These are phyloP conservation scores for Eumeta japonica DNA, from an alignment of 1,140 invertebrate species.

Conservation along the genomic window DNA sequence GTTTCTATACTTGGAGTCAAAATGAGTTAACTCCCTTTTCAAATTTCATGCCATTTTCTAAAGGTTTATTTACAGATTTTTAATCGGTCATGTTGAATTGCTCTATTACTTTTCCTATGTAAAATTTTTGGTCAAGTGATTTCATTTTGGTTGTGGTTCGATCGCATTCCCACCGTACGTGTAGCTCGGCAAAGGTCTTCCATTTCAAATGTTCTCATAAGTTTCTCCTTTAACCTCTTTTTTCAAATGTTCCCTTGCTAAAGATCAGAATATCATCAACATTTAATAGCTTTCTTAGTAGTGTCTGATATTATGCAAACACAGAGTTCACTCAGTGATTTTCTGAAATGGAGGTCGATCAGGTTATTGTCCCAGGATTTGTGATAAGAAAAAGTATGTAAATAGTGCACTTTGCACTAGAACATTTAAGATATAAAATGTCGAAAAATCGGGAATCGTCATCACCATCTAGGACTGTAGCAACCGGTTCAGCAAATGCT, in stretches of 20 bases:
- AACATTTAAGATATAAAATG: not conserved
- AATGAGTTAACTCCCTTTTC: slow-evolving; percentile 1
- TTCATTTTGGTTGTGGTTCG: slow-evolving; percentile 9
- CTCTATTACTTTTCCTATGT: slow-evolving; percentile 3
- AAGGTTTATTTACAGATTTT: not conserved
- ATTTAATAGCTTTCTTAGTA: too few relatives aligned
- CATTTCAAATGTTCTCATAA: slow-evolving; percentile 14
- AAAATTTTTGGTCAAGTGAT: slow-evolving; percentile 8
- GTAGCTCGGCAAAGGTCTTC: slow-evolving; percentile 11
- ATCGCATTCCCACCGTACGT: slow-evolving; percentile 13
- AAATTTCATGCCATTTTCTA: slow-evolving; percentile 2
- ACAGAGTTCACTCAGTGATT: too few relatives aligned
- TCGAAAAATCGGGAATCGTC: not conserved
- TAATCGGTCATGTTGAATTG: slow-evolving; percentile 2
- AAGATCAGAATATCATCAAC: slow-evolving; percentile 12
- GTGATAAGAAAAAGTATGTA: not conserved
- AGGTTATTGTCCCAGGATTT: slow-evolving; percentile 12
- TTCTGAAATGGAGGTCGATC: too few relatives aligned
- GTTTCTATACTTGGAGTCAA: slow-evolving; percentile 1
- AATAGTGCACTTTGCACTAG: not conserved
- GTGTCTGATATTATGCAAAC: too few relatives aligned
- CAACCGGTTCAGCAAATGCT: slow-evolving; percentile 8
- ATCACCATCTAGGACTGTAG: not conserved
- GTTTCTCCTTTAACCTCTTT: slow-evolving; percentile 8
- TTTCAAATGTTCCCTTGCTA: slow-evolving; percentile 8